These are phyloP conservation scores for Syndactyla subalaris DNA, from an alignment of 2,797 vertebrate genomes.

Conservation along the genomic window DNA sequence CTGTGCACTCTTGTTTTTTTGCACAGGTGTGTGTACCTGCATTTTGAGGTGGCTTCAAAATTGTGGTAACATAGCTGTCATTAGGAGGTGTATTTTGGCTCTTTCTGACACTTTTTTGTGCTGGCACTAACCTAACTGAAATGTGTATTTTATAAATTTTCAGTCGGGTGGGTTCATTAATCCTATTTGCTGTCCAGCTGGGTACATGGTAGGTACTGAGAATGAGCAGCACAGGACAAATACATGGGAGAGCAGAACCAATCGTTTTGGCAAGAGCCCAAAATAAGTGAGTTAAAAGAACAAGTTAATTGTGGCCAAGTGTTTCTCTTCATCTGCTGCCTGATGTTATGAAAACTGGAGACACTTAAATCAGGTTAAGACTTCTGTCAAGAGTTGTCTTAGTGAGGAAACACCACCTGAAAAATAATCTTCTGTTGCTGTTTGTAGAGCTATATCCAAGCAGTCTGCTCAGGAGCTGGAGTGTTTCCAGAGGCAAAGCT, in stretches of 20 bases:
- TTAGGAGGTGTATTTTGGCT: background rate
- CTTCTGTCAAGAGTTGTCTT: background rate
- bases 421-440: background rate
- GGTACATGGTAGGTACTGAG: background rate
- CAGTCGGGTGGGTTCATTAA: background rate
- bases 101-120: background rate
- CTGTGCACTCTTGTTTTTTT: background rate
- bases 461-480: background rate
- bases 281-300: background rate
- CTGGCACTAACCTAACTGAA: background rate
- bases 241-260: background rate
- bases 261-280: background rate
- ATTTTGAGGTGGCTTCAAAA: background rate
- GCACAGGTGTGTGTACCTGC: rapidly evolving
- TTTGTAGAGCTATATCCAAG: background rate
- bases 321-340: background rate
- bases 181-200: background rate
- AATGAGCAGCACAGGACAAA: background rate
- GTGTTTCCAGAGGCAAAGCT: background rate
- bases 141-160: background rate
- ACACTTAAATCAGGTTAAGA: background rate
- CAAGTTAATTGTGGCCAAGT: background rate
- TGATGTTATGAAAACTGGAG: background rate
- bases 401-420: background rate
- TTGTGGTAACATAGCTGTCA: background rate